These are phyloP conservation scores for Acleris emargana DNA, from an alignment of 2,888 invertebrate genomes.

Conservation along the genomic window DNA sequence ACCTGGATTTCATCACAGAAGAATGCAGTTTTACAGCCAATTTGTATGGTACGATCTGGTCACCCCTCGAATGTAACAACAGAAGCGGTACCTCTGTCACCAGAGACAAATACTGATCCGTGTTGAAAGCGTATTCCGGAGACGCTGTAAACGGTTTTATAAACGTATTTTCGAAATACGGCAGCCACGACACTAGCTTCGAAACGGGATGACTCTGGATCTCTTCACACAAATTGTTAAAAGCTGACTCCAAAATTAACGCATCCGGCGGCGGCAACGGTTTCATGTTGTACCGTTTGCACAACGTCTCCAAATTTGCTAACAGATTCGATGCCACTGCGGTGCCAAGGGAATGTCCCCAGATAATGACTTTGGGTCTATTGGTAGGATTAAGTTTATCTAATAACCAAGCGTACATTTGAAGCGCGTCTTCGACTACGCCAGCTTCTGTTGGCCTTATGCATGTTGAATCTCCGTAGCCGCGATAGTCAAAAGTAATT, in stretches of 20 bases:
- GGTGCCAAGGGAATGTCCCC: conserved; percentile 96
- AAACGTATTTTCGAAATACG: conserved; percentile 92
- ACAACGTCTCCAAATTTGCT: conserved; percentile 74
- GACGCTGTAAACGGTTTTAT: conserved; percentile 90
- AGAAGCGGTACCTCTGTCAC: conserved; percentile 89
- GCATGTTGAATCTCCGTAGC: conserved; percentile 89
- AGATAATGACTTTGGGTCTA: conserved; percentile 88
- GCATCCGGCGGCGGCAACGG: conserved; percentile 84
- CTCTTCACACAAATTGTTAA: conserved; percentile 95
- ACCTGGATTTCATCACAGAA: conserved; percentile 82
- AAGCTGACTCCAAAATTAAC: conserved; percentile 95
- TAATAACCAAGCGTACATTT: conserved; percentile 90
- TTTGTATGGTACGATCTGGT: conserved; percentile 91
- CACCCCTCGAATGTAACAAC: conserved; percentile 95
- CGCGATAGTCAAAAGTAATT: conserved; percentile 70
- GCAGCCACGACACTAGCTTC: conserved; percentile 90
- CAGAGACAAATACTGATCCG: conserved; percentile 87
- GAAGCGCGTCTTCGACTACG: conserved; percentile 91
- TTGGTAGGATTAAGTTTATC: conserved; percentile 60
- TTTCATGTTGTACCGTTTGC: conserved; percentile 84
- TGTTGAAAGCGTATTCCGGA: conserved; percentile 88
- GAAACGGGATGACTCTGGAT: conserved; percentile 93
- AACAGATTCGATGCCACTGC: conserved; percentile 78
- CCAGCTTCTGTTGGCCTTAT: conserved; percentile 91
- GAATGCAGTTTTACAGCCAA: conserved; percentile 92